A percentile compares a stretch with the other conserved stretches of the same genome.
phyloP scores from a whole-genome alignment of 2,113 vertebrate species.

The Ursus arctos region DNA sequence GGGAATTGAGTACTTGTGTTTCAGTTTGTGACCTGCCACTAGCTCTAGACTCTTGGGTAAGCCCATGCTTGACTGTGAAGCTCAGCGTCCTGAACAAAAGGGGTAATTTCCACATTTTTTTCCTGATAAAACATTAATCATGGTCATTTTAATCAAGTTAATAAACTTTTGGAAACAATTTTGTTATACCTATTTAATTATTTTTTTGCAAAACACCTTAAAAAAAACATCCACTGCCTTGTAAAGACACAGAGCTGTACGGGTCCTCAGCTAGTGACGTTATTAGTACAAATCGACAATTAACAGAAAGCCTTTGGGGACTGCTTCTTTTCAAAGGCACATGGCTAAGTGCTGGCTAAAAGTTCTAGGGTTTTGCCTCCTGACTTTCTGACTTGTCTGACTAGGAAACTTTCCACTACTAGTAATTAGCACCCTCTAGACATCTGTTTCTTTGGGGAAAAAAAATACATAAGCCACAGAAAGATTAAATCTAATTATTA shows the following conservation, averaged over 20 bases:
- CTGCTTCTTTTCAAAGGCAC: not conserved
- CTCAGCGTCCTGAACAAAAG: not conserved
- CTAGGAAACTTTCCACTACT: conserved; percentile 62
- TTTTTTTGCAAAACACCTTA: not conserved
- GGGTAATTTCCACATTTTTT: not conserved
- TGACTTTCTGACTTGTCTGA: conserved; percentile 47
- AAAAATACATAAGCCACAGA: conserved; percentile 76
- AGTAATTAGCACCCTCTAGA: conserved; percentile 80
- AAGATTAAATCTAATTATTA: conserved; percentile 87
- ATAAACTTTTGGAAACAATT: not conserved
- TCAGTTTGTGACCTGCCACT: not conserved
- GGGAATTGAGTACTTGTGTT: not conserved
- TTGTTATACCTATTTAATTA: not conserved
- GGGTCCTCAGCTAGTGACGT: not conserved
- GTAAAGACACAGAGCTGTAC: not conserved
- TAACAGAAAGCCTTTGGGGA: not conserved
- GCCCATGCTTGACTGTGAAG: not conserved
- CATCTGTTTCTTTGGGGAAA: conserved; percentile 78
- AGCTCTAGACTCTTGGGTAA: not conserved
- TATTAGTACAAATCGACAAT: not conserved
- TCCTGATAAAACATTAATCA: not conserved
- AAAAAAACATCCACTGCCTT: not conserved
- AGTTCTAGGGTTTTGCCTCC: conserved; percentile 23
- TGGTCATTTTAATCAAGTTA: not conserved
- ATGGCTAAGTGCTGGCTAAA: not conserved